Conservation (phyloP, 2,888 invertebrate genomes). For the Zygaena filipendulae region DNA sequence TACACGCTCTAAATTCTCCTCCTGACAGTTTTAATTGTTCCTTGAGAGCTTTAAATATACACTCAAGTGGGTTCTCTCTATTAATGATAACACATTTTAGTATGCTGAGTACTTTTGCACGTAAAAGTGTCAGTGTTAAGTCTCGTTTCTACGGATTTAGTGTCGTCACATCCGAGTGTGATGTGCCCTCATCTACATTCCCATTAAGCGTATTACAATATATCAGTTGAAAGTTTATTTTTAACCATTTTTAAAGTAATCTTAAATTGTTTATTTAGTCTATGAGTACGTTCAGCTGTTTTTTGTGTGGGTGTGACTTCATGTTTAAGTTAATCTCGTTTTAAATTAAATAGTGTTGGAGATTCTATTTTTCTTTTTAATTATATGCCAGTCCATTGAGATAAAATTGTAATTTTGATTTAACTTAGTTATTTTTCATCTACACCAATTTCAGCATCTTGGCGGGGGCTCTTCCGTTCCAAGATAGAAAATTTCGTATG, state of each 20-base stretch:
- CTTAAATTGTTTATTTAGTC: constrained; percentile 20
- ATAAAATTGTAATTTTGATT: no score
- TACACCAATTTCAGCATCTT: no score
- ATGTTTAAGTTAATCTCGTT: constrained; percentile 5
- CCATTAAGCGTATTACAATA: no score
- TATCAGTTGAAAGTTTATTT: constrained; percentile 17
- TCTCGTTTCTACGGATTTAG: constrained; percentile 26
- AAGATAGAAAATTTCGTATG: no score
- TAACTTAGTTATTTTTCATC: no score
- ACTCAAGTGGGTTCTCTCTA: constrained; percentile 40
- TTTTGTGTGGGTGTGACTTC: constrained; percentile 4
- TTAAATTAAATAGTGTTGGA: no score
- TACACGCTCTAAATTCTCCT: constrained; percentile 29
- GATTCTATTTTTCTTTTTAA: no score
- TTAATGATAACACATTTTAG: constrained; percentile 35
- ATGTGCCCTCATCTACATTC: no score
- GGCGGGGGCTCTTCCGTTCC: no score
- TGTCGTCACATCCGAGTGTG: constrained; percentile 16
- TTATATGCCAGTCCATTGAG: no score
- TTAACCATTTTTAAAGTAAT: constrained; percentile 15
- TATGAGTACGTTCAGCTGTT: constrained; percentile 22
- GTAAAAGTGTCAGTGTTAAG: constrained; percentile 26
- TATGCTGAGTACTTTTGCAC: constrained; percentile 18
- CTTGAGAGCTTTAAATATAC: constrained; percentile 37
- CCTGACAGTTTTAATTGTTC: constrained; percentile 40